These are phyloP conservation scores for Rhingia rostrata DNA, from an alignment of 2,888 invertebrate species.

Conservation along the genomic window DNA sequence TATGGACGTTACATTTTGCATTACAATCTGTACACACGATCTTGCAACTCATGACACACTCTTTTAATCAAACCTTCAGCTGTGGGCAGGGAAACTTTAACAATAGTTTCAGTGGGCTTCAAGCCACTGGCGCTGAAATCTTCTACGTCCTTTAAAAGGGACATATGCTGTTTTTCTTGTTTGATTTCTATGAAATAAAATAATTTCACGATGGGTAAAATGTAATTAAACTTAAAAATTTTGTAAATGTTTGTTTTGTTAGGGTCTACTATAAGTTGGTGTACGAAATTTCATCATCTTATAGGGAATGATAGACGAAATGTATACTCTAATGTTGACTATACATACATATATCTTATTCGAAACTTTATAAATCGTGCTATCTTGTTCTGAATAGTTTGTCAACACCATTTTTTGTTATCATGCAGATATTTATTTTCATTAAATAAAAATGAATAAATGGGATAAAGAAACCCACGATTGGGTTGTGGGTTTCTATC, in stretches of 20 bases:
- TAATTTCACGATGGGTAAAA: neutral
- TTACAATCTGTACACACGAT: constrained; percentile 23
- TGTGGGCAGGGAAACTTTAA: constrained; percentile 92
- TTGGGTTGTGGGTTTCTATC: no score
- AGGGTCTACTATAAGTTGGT: no score
- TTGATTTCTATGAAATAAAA: constrained; percentile 85
- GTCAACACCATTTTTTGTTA: no score
- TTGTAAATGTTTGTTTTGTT: neutral
- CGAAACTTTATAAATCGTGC: no score
- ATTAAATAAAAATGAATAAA: no score
- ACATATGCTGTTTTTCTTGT: constrained; percentile 89
- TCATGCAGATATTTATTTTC: no score
- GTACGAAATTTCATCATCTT: no score
- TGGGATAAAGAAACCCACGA: no score
- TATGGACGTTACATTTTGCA: constrained; percentile 9
- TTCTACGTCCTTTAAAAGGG: constrained; percentile 90
- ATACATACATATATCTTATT: no score
- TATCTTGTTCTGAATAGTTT: no score
- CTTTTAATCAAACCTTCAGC: constrained; percentile 87
- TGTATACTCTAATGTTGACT: no score
- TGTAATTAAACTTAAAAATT: neutral
- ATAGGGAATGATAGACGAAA: no score
- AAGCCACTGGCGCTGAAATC: constrained; percentile 89
- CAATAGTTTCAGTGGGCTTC: constrained; percentile 91
- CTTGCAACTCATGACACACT: constrained; percentile 27